Percentiles rank a stretch among this genome's conserved stretches.
Evolutionary conservation across 2,113 vertebrate genomes (phyloP).

Genomic region (Panurus biarmicus): DNA sequence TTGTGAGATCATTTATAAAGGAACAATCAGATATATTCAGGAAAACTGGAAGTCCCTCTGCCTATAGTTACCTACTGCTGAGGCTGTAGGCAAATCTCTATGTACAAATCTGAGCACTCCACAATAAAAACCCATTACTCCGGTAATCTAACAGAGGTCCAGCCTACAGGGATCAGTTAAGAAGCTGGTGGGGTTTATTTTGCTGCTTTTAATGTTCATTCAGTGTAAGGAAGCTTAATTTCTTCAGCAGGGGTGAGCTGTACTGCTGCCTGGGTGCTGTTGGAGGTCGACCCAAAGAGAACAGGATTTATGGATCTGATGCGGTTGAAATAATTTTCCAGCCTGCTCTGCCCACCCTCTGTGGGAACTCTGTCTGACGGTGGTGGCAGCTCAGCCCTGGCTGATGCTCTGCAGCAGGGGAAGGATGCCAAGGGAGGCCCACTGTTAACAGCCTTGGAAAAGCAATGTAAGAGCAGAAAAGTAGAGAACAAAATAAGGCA

Average conservation of each 20-base stretch:
- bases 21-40: not conserved
- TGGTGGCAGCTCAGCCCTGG: not conserved
- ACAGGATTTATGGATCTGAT: not conserved
- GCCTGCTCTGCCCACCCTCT: not conserved
- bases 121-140: not conserved
- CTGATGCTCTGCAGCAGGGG: not conserved
- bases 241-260: not conserved
- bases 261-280: not conserved
- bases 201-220: not conserved
- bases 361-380: not conserved
- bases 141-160: not conserved
- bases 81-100: not conserved
- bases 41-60: not conserved
- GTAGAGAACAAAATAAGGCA: not conserved
- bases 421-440: not conserved
- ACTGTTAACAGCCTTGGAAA: not conserved
- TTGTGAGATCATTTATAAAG: not conserved
- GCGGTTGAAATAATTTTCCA: not conserved
- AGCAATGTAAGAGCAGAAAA: not conserved
- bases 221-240: not conserved
- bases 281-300: not conserved
- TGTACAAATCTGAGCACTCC: not conserved
- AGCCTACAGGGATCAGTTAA: not conserved
- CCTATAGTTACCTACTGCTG: not conserved
- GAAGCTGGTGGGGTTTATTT: not conserved